A percentile compares a stretch with the other conserved stretches of the same genome.
Evolutionary conservation across 1,140 invertebrate genomes (phyloP).

Genomic region (Eufriesea mexicana): DNA sequence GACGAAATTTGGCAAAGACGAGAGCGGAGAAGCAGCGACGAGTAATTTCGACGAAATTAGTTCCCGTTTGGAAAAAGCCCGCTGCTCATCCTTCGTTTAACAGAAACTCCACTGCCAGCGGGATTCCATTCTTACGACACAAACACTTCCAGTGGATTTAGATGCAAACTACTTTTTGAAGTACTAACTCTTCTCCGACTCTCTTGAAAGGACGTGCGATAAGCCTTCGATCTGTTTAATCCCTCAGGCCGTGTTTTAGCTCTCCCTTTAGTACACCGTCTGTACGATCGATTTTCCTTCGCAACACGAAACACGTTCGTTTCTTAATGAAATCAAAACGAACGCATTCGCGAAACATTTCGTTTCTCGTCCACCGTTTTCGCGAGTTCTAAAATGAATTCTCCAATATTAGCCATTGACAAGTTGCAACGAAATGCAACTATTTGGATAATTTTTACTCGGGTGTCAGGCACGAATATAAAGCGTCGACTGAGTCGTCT

Average conservation of each 20-base stretch:
- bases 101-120: background rate
- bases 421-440: too few relatives aligned
- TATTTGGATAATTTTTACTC: too few relatives aligned
- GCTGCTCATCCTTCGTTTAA: slow-evolving; percentile 5
- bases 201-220: slow-evolving; percentile 37
- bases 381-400: too few relatives aligned
- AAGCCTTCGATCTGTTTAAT: slow-evolving; percentile 48
- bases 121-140: background rate
- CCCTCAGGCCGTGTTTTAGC: slow-evolving; percentile 35
- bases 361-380: too few relatives aligned
- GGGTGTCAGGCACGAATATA: too few relatives aligned
- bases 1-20: background rate
- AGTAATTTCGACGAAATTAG: background rate
- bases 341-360: background rate
- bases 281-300: slow-evolving; percentile 26
- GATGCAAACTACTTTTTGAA: slow-evolving; percentile 42
- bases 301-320: background rate
- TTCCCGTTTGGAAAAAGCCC: background rate
- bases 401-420: too few relatives aligned
- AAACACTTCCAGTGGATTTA: slow-evolving; percentile 37
- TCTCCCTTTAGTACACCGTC: slow-evolving; percentile 5
- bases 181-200: slow-evolving; percentile 22
- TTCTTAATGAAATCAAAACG: slow-evolving; percentile 8
- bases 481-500: too few relatives aligned
- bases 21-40: background rate